Evolutionary conservation across 1,140 invertebrate genomes (phyloP).

Genomic region (Papilio machaon): DNA sequence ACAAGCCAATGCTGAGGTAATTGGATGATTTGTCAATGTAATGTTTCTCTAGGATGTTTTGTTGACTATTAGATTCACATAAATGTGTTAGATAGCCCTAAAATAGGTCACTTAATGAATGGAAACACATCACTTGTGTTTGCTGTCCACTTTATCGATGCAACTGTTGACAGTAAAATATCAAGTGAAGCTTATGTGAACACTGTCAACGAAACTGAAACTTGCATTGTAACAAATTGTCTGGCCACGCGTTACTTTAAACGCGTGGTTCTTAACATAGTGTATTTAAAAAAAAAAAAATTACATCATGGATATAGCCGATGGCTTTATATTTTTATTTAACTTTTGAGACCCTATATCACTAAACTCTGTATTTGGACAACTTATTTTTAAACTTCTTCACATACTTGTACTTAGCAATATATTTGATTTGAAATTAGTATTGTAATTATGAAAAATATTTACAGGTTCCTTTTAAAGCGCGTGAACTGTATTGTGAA

Average conservation of each 20-base stretch:
- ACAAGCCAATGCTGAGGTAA: constrained; percentile 56
- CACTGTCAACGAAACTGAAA: constrained; percentile 59
- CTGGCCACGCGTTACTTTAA: constrained; percentile 53
- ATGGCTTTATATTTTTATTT: not conserved
- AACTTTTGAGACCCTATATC: not conserved
- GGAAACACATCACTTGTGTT: constrained; percentile 46
- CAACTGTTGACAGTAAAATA: constrained; percentile 49
- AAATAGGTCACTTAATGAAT: not conserved
- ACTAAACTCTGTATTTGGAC: too few relatives aligned
- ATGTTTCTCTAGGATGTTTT: constrained; percentile 63
- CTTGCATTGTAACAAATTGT: constrained; percentile 68
- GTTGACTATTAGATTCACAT: constrained; percentile 60
- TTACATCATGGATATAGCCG: not conserved
- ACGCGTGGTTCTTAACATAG: constrained; percentile 47
- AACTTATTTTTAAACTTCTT: not conserved
- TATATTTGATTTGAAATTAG: not conserved
- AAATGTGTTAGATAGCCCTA: constrained; percentile 28
- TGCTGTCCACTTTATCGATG: constrained; percentile 43
- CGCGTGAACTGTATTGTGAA: constrained; percentile 70
- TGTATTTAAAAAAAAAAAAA: not conserved
- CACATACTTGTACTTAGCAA: not conserved
- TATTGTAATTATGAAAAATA: not conserved
- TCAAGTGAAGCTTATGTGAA: constrained; percentile 67
- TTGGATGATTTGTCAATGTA: constrained; percentile 67
- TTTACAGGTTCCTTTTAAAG: constrained; percentile 63